phyloP scores from a whole-genome alignment of 37 sponge, comb jelly and placozoan species.

The Halisarca cf. caerulea region DNA sequence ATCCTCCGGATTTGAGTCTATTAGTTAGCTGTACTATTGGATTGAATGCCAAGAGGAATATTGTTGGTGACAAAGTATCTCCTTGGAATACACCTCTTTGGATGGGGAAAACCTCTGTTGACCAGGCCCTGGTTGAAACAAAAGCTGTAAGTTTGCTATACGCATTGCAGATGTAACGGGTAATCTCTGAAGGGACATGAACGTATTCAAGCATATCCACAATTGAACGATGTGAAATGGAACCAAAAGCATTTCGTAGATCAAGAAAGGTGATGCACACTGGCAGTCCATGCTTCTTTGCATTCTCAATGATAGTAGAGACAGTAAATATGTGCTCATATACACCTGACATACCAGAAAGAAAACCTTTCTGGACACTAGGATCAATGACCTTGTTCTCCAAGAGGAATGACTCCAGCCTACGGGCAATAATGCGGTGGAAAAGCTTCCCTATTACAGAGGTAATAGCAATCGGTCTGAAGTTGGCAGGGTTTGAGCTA shows the following conservation, averaged over 20 bases:
- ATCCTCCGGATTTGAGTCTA: not conserved
- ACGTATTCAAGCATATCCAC: not conserved
- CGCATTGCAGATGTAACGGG: not conserved
- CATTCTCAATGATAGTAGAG: not conserved
- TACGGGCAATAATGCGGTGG: constrained; percentile 3
- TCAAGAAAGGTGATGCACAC: not conserved
- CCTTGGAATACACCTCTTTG: not conserved
- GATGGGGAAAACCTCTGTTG: not conserved
- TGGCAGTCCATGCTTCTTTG: not conserved
- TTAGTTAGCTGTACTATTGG: not conserved
- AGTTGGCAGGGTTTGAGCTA: not conserved
- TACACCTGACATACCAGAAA: not conserved
- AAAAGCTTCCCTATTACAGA: constrained; percentile 20
- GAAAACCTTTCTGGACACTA: not conserved
- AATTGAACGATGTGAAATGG: not conserved
- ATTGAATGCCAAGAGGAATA: not conserved
- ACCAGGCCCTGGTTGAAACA: not conserved
- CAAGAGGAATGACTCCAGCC: not conserved
- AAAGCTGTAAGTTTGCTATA: not conserved
- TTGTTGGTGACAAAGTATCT: not conserved
- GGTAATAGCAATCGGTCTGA: constrained; percentile 26
- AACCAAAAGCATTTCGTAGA: not conserved
- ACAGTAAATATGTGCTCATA: not conserved
- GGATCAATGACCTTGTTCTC: not conserved
- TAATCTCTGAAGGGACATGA: not conserved